Conservation (phyloP, 2,888 invertebrate genomes). For the Dexiosoma caninum region DNA sequence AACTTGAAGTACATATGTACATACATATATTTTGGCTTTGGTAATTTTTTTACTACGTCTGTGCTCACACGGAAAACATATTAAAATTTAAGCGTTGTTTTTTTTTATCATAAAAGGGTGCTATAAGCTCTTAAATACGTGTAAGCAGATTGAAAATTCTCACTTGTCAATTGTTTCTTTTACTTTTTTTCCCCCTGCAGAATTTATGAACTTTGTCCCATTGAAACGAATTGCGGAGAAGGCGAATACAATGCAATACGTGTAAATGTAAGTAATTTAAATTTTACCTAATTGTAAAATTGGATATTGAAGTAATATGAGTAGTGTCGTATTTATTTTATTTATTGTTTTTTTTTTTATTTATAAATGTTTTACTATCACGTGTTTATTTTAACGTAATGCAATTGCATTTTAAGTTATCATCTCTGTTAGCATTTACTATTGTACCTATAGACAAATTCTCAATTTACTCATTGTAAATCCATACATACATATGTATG, state of each 20-base stretch:
- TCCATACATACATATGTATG: not conserved
- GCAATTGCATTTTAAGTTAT: not conserved
- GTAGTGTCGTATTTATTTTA: conserved; percentile 21
- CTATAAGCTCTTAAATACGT: conserved; percentile 58
- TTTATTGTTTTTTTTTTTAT: not conserved
- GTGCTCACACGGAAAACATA: conserved; percentile 45
- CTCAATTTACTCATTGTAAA: too few species aligned
- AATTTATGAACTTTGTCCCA: conserved; percentile 76
- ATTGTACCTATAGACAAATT: too few species aligned
- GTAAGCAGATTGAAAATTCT: conserved; percentile 58
- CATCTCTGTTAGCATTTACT: not conserved
- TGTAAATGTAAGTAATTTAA: conserved; percentile 72
- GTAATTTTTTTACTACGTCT: not conserved
- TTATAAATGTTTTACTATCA: conserved; percentile 36
- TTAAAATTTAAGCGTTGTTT: conserved; percentile 56
- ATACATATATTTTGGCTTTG: not conserved
- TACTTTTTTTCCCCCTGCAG: conserved; percentile 66
- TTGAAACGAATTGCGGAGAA: conserved; percentile 75
- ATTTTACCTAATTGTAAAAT: conserved; percentile 38
- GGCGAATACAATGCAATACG: conserved; percentile 76
- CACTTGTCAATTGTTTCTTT: conserved; percentile 53
- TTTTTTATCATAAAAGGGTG: conserved; percentile 54
- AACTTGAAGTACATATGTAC: not conserved
- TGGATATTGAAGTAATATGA: conserved; percentile 39
- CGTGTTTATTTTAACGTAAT: conserved; percentile 32